Base-by-base conservation (phyloP, 2,797 vertebrate genomes). In the Serranus cabrilla region DNA sequence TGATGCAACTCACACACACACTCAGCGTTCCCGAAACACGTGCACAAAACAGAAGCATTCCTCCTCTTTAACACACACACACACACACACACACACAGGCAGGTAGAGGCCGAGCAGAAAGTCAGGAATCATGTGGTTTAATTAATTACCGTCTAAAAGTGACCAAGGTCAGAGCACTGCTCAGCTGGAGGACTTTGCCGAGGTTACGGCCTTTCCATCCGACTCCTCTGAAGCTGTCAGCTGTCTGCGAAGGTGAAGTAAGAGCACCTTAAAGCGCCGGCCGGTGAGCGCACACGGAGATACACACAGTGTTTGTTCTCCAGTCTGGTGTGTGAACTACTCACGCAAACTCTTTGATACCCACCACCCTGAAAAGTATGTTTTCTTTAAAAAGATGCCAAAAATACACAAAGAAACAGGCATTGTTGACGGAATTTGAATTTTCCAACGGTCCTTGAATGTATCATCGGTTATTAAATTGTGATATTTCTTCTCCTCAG, bases 141-240 rank as follows among this genome's bases (percentile, higher is more conserved):
- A 95, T 95, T 94, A 95, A 95, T 95, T 92, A 95, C 85, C 55
- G 50, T 90, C 82, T 87, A 78, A 92, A 91, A 92, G 91, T 83
- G 93, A 92, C 83, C 83, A 93, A 94, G 93, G 93, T 93, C 93
- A 86, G 78, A 42, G 71, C 62, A 11, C 66, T 3, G 81, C 88
- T 91, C 89, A 83, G 87, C 91, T 76, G 81, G 90, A 83, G 89
- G 85, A 72, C 59, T 78, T 74, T 87, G 74, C 89, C 46, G 78
- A 92, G 93, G 93, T 94, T 65, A 65, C 6, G 77, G 27, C 81
- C 89, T 85, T 74, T 83, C 76, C 76, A 50, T 74, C 67, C 72
- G 75, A 84, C 76, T 74, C 80, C 57, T 92, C 82, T 77, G 80
- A 86, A 83, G 75, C 89, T 88, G 91, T 91, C 90, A 88, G 77